Base-by-base conservation (phyloP, 2,888 invertebrate species). In the Aquatica leii region DNA sequence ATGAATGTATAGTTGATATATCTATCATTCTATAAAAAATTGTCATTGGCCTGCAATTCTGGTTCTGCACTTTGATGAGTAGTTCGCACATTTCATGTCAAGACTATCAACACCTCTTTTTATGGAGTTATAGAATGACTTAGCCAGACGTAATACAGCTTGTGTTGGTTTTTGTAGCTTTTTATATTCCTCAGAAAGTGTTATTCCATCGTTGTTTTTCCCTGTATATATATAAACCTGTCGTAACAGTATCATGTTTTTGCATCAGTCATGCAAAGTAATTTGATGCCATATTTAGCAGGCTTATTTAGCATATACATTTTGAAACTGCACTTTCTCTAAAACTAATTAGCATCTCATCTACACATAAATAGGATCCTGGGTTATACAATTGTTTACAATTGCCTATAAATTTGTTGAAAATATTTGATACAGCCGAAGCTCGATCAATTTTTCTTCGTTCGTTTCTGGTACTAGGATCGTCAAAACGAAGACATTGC, bases 271-370 rank as follows among this genome's bases (percentile, higher is more conserved):
- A n/a, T n/a, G n/a, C n/a, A n/a, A n/a, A n/a, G n/a, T 31, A 43
- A 14, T 43, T 43, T 43, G 1, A 43, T 2, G n/a, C 43, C 43
- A 9, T 48, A 48, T 17, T 48, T 48, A 2, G 5, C 6, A 5
- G 48, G 48, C 4, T 48, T 17, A 21, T 5, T 48, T 2, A 1
- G 2, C 14, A 17, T 14, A 4, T 48, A 48, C 1, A 48, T 55
- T 41, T 40, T 50, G 18, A 57, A 58, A 11, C 50, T 58, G 21
- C 58, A 49, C n/a, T 50, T n/a, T 20, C 58, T 34, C 58, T 48
- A 21, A 58, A 58, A 9, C 14, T 14, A 15, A 58, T 50, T 17
- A 58, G 21, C 50, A 50, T 49, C 17, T 58, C 50, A 48, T 58
- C 58, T 6, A 58, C 17, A 11, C 37, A 37, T 6, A 12, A 2